Base-by-base conservation (phyloP, 30 jellyfish, hydroid and myxozoan species). In the Sanderia malayensis region DNA sequence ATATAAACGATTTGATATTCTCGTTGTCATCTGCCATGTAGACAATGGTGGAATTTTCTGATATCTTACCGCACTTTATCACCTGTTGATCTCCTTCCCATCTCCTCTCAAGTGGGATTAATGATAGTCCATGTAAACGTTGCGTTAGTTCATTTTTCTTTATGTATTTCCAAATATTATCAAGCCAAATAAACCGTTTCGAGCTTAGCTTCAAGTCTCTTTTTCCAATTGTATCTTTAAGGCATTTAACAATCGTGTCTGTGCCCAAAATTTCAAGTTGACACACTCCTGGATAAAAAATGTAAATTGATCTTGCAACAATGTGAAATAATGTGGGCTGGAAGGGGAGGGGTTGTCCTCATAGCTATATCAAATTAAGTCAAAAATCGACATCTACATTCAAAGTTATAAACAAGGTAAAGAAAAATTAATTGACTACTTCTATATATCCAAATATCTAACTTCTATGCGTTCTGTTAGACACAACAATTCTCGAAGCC, bases 111-210 rank as follows among this genome's bases (percentile, higher is more conserved):
- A 44, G 18, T 2, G 86, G 90, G 11, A 85, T 66, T 3, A 85
- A 20, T 2, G 90, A 87, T 34, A 85, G 19, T n/a, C 96, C 96
- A 10, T 75, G 78, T 20, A 85, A 41, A 17, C 30, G 2, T 25
- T n/a, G 58, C 0, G 74, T 11, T 18, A 61, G 57, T 1, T 73
- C 49, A 26, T 46, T 29, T 23, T 30, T 31, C 10, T 58, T 58
- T 26, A 44, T 29, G 46, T 84, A 49, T 15, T 29, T 64, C 95
- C 88, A 84, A 30, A 84, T 31, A 19, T 46, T 17, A 15, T 26
- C 46, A 27, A 62, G 52, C 95, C 95, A 84, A n/a, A n/a, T n/a
- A n/a, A n/a, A n/a, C n/a, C n/a, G n/a, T n/a, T n/a, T n/a, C n/a
- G n/a, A n/a, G n/a, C n/a, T n/a, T n/a, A n/a, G n/a, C n/a, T n/a